Base-by-base conservation (phyloP, 1,140 invertebrate species). In the Cotesia chilonis region DNA sequence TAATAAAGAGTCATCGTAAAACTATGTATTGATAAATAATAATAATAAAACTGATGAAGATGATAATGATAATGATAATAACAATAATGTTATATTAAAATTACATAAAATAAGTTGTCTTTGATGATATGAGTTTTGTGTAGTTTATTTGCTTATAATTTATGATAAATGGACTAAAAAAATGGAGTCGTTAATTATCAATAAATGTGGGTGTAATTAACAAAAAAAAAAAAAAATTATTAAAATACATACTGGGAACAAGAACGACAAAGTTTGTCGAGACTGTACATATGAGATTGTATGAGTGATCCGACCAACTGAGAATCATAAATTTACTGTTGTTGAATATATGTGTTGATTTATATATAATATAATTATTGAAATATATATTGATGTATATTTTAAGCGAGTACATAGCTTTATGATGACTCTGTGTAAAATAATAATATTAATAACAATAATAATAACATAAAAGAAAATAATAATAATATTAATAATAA, bases 401-500 rank as follows among this genome's bases (percentile, higher is more conserved):
- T 28, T 28, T 28, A 28, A 28, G 28, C 28, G 36, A 68, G 71
- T 70, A 69, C 71, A 68, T 66, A 67, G 54, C 66, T 83, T 82
- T 76, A 65, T 78, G 81, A 77, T 77, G 78, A 78, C 78, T 77
- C 76, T 71, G 74, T 75, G 74, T 78, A 80, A 77, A 77, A 79
- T 76, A 76, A 78, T 47, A 47, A 47, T 47, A 47, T 9, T 47
- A 0, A 47, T 47, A 9, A 47, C 10, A 9, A 47, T 81, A 83
- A 80, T 83, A 78, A 82, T 82, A 82, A 82, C 28, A 28, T 28
- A 28, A 28, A 80, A 77, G 77, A 79, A 76, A 76, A 78, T 47
- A 47, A 47, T 47, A 28, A 2, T 28, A 28, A 28, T 28, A 28
- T 28, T 28, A 28, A 28, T 28, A 28, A 28, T 28, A 28, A 28